A percentile compares a stretch with the other conserved stretches of the same genome.
Conservation (phyloP, 2,797 vertebrate species). For the Alosa sapidissima region DNA sequence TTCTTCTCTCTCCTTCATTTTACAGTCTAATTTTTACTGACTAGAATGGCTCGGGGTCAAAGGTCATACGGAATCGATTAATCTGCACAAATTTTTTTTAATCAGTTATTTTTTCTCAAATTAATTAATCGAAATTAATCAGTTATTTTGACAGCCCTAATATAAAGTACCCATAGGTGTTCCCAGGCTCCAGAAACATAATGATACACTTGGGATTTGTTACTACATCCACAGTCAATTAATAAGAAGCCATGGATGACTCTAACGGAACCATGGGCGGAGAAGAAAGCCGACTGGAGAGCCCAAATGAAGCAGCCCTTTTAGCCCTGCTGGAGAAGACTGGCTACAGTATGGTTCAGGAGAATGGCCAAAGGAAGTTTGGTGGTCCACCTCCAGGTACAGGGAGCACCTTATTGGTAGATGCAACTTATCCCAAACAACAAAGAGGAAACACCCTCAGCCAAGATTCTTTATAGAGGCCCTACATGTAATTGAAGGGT, state of each 20-base stretch:
- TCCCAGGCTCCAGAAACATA: neutral
- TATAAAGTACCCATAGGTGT: neutral
- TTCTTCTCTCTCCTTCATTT: too few species aligned
- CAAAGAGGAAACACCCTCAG: neutral
- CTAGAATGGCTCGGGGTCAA: too few species aligned
- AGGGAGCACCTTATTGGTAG: neutral
- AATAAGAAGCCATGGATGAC: conserved; percentile 68
- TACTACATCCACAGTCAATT: neutral
- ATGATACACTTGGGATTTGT: neutral
- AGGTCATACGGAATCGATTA: too few species aligned
- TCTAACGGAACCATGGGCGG: conserved; percentile 59
- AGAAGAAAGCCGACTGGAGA: conserved; percentile 64
- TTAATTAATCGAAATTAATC: too few species aligned
- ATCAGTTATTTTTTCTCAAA: too few species aligned
- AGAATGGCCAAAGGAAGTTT: conserved; percentile 94
- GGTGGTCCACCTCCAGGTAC: conserved; percentile 94
- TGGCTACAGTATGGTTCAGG: conserved; percentile 91
- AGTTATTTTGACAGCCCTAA: too few species aligned
- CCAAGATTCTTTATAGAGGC: neutral
- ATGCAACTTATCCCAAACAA: neutral
- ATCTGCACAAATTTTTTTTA: too few species aligned
- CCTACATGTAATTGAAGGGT: neutral
- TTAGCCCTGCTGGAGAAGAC: conserved; percentile 88
- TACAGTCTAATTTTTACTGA: too few species aligned
- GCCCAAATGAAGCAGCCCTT: conserved; percentile 80